Evolutionary conservation across 2,113 vertebrate genomes (phyloP).

Genomic region (Vombatus ursinus): DNA sequence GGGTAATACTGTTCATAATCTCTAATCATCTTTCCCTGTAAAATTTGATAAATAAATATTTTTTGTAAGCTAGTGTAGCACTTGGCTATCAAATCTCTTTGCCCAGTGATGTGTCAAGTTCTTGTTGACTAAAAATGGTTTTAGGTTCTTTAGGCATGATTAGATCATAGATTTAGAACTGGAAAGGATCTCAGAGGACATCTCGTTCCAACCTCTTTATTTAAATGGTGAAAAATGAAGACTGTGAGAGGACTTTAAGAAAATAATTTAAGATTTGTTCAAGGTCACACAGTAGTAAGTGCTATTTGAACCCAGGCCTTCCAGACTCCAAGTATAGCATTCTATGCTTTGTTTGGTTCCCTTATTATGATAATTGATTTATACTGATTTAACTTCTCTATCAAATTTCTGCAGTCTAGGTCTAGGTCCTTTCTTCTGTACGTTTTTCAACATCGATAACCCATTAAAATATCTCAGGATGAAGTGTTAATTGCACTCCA

Average conservation of each 20-base stretch:
- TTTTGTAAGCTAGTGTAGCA: background rate
- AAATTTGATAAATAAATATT: background rate
- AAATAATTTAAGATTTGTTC: background rate
- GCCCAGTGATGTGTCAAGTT: background rate
- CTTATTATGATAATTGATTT: background rate
- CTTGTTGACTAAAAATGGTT: no score
- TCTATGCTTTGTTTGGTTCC: background rate
- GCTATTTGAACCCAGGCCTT: background rate
- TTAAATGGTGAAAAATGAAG: background rate
- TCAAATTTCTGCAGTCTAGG: background rate
- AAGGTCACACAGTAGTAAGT: background rate
- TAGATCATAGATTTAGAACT: background rate
- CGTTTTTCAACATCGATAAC: background rate
- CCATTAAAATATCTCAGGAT: background rate
- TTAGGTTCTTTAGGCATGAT: background rate
- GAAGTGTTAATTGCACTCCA: background rate
- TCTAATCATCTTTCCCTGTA: background rate
- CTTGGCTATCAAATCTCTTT: background rate
- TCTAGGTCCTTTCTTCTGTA: background rate
- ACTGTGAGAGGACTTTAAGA: background rate
- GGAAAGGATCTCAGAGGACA: background rate
- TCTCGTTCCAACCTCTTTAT: background rate
- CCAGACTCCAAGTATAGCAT: background rate
- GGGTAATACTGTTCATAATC: background rate
- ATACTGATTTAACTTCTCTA: background rate